Evolutionary conservation across 2,797 vertebrate genomes (phyloP).

Genomic region (Gymnodraco acuticeps): DNA sequence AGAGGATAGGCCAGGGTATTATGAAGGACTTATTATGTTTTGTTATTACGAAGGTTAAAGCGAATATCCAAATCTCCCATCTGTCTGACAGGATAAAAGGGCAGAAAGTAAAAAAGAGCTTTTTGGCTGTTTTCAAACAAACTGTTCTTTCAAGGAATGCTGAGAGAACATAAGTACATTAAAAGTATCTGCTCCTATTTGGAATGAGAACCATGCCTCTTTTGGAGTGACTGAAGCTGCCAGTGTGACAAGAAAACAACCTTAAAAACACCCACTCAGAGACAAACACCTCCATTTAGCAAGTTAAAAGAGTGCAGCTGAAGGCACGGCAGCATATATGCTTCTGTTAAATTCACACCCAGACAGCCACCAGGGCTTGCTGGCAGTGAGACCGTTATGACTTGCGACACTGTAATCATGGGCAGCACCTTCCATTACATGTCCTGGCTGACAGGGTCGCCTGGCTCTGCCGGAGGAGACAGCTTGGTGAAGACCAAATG

Average conservation of each 20-base stretch:
- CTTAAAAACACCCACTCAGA: constrained; percentile 33
- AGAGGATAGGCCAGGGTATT: constrained; percentile 56
- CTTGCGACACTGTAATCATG: constrained; percentile 85
- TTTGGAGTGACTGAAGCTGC: constrained; percentile 34
- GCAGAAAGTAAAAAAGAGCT: constrained; percentile 21
- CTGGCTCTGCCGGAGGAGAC: constrained; percentile 68
- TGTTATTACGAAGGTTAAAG: constrained; percentile 59
- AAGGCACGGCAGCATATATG: constrained; percentile 14
- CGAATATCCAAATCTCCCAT: constrained; percentile 55
- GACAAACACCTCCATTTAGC: constrained; percentile 35
- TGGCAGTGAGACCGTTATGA: constrained; percentile 78
- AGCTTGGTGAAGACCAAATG: constrained; percentile 74
- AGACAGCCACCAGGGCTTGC: constrained; percentile 65
- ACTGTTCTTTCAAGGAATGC: constrained; percentile 35
- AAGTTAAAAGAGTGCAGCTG: constrained; percentile 38
- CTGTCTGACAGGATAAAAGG: constrained; percentile 43
- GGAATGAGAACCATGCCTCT: constrained; percentile 33
- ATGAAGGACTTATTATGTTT: constrained; percentile 65
- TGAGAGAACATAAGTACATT: constrained; percentile 43
- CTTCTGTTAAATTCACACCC: constrained; percentile 49
- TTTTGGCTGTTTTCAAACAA: constrained; percentile 49
- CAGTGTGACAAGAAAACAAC: constrained; percentile 41
- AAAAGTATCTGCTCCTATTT: constrained; percentile 41
- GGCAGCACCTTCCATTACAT: constrained; percentile 80
- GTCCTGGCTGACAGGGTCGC: constrained; percentile 79